These are phyloP conservation scores for Megaptera novaeangliae DNA, from an alignment of 2,113 vertebrate genomes.

Conservation along the genomic window DNA sequence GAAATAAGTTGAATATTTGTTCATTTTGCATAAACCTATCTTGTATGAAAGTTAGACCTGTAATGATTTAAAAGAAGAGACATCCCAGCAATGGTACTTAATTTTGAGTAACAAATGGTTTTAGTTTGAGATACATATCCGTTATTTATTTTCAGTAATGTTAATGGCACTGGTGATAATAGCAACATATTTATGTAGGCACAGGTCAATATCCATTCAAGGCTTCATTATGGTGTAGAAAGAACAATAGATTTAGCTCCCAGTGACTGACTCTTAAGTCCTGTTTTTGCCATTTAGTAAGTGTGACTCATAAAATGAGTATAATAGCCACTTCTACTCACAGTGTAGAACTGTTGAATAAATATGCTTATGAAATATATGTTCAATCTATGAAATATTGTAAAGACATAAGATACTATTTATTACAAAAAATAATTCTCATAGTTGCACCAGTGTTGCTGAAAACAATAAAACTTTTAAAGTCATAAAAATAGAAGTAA, in stretches of 20 bases:
- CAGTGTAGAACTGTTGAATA: not conserved
- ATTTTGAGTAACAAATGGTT: not conserved
- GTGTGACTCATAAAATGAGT: not conserved
- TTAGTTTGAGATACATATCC: not conserved
- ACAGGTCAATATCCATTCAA: not conserved
- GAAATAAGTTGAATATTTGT: not conserved
- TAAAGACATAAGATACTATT: not conserved
- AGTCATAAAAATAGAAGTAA: not conserved
- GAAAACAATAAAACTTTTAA: not conserved
- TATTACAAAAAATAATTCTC: not conserved
- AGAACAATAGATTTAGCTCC: not conserved
- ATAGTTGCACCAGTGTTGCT: not conserved
- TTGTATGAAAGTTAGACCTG: not conserved
- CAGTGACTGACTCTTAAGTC: not conserved
- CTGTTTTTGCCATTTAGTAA: not conserved
- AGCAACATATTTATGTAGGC: not conserved
- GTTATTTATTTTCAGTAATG: not conserved
- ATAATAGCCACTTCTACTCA: not conserved
- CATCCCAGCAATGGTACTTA: not conserved
- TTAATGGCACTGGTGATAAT: not conserved
- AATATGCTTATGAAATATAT: not conserved
- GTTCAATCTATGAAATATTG: not conserved
- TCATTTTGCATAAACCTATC: not conserved
- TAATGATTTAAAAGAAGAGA: conserved; percentile 16
- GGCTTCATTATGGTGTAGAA: not conserved